Evolutionary conservation across 2,797 vertebrate genomes (phyloP).

Genomic region (Vireo griseus): DNA sequence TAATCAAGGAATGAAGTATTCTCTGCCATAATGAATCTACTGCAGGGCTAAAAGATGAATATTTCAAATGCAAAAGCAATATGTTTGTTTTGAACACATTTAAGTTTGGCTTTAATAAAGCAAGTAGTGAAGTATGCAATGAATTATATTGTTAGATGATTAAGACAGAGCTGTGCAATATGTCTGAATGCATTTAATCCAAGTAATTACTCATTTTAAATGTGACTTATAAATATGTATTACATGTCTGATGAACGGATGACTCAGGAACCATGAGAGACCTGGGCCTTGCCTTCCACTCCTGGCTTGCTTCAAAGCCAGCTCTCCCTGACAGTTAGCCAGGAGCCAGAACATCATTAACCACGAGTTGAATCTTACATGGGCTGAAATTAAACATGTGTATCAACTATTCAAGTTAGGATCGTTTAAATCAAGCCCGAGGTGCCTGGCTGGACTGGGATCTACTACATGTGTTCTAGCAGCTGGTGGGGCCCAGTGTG

Average conservation of each 20-base stretch:
- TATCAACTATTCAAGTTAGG: not conserved
- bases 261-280: not conserved
- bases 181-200: constrained; percentile 50
- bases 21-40: constrained; percentile 41
- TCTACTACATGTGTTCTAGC: not conserved
- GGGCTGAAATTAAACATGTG: not conserved
- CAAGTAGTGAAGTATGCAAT: constrained; percentile 50
- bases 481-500: fast-evolving
- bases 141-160: constrained; percentile 46
- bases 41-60: not conserved
- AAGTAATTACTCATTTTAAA: constrained; percentile 56
- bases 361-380: not conserved
- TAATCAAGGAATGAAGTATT: constrained; percentile 55
- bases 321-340: constrained; percentile 14
- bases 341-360: not conserved
- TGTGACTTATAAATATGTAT: constrained; percentile 30
- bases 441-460: not conserved
- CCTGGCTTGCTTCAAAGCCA: not conserved
- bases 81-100: constrained; percentile 34
- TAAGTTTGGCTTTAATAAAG: constrained; percentile 57
- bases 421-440: not conserved
- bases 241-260: not conserved
- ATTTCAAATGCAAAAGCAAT: constrained; percentile 14
- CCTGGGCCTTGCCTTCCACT: not conserved
- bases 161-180: constrained; percentile 23